Percentiles rank a stretch among this genome's conserved stretches.
These are phyloP conservation scores for Mastomys coucha DNA, from an alignment of 2,113 vertebrate genomes.

Conservation along the genomic window DNA sequence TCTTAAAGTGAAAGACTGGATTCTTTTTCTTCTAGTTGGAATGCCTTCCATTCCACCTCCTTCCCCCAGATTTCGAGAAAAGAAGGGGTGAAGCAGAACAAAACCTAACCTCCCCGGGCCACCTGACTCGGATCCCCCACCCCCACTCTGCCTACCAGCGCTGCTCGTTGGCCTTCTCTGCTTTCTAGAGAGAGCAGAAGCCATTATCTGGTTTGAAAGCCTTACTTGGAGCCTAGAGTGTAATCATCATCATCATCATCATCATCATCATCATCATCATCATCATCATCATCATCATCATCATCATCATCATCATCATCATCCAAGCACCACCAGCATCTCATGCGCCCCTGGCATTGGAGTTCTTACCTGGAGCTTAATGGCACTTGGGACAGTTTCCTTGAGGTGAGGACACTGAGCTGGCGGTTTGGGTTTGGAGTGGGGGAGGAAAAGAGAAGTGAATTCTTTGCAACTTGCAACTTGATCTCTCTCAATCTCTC, in stretches of 20 bases:
- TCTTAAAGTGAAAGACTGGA: background rate
- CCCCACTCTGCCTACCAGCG: fast-evolving
- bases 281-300: too few species aligned
- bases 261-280: too few species aligned
- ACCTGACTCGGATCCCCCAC: too few species aligned
- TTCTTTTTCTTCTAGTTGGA: background rate
- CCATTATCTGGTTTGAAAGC: background rate
- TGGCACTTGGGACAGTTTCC: background rate
- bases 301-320: too few species aligned
- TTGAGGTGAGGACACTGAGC: background rate
- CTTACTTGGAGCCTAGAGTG: fast-evolving
- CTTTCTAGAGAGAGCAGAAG: background rate
- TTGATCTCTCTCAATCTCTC: background rate
- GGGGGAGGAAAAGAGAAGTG: background rate
- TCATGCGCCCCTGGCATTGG: fast-evolving
- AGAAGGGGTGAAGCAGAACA: background rate
- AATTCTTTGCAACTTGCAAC: background rate
- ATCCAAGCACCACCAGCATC: background rate
- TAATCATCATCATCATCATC: too few species aligned
- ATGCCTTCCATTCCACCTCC: background rate
- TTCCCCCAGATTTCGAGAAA: fast-evolving
- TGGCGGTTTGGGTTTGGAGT: too few species aligned
- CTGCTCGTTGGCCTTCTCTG: fast-evolving
- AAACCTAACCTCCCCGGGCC: background rate
- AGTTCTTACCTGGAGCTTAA: background rate